phyloP scores from a whole-genome alignment of 2,113 vertebrate species.

The Ammospiza caudacuta region DNA sequence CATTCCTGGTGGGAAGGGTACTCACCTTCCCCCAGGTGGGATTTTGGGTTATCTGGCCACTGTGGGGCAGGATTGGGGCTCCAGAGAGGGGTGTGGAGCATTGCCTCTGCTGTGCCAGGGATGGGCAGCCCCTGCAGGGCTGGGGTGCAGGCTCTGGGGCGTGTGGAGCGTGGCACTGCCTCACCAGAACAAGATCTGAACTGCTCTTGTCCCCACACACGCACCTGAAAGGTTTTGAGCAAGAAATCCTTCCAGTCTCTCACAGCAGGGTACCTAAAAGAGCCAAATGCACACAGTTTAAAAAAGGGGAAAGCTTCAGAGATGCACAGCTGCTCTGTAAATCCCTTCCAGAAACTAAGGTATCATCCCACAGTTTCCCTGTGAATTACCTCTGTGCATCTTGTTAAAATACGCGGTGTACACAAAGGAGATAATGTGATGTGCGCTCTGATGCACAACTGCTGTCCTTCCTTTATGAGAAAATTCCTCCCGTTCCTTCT shows the following conservation, averaged over 20 bases:
- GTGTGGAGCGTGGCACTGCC: background rate
- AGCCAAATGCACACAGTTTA: background rate
- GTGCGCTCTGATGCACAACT: background rate
- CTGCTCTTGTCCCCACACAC: background rate
- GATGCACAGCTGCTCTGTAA: background rate
- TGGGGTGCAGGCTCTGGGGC: background rate
- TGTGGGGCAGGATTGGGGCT: accelerated
- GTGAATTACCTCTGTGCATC: background rate
- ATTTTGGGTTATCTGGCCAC: background rate
- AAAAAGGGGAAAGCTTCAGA: background rate
- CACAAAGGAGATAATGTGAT: background rate
- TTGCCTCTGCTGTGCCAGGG: background rate
- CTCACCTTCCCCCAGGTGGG: background rate
- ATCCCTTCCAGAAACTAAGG: background rate
- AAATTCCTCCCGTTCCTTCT: background rate
- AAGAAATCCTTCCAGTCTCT: background rate
- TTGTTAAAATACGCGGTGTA: background rate
- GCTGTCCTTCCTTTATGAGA: background rate
- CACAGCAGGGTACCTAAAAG: background rate
- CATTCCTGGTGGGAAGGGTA: background rate
- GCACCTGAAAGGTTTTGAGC: background rate
- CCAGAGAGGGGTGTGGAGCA: background rate
- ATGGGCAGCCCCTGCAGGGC: background rate
- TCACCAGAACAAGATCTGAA: background rate
- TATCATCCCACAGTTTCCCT: background rate